Percentiles rank a stretch among this genome's conserved stretches.
These are phyloP conservation scores for Rhyzopertha dominica DNA, from an alignment of 1,140 invertebrate species.

Conservation along the genomic window DNA sequence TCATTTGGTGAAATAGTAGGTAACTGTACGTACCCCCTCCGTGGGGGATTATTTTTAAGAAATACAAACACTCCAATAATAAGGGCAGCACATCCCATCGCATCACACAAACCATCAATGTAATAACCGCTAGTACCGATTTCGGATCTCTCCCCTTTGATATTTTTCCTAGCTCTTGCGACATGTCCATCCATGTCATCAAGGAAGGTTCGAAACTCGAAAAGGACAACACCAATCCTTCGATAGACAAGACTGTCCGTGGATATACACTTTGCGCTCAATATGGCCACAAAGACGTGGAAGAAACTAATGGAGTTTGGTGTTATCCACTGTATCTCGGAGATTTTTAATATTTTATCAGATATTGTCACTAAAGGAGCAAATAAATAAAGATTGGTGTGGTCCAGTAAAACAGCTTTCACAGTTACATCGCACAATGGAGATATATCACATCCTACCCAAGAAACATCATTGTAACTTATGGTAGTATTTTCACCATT, in stretches of 20 bases:
- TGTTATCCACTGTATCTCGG: conserved; percentile 59
- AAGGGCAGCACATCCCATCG: conserved; percentile 63
- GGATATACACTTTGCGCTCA: conserved; percentile 63
- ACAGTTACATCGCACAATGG: conserved; percentile 70
- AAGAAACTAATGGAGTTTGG: conserved; percentile 72
- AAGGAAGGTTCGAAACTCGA: conserved; percentile 69
- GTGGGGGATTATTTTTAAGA: conserved; percentile 62
- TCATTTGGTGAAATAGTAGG: conserved; percentile 48
- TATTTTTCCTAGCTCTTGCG: conserved; percentile 61
- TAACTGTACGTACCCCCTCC: conserved; percentile 60
- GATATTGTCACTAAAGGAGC: conserved; percentile 64
- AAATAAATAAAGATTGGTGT: conserved; percentile 71
- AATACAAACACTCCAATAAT: conserved; percentile 60
- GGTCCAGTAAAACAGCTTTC: conserved; percentile 68
- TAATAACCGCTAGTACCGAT: conserved; percentile 66
- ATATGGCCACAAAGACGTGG: conserved; percentile 65
- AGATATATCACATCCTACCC: conserved; percentile 62
- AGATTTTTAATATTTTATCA: conserved; percentile 59
- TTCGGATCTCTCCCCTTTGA: conserved; percentile 65
- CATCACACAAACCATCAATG: conserved; percentile 70
- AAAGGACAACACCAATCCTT: conserved; percentile 64
- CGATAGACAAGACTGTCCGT: conserved; percentile 61
- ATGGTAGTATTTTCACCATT: conserved; percentile 19
- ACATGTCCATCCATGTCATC: conserved; percentile 78
- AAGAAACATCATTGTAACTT: conserved; percentile 53